Percentiles rank a stretch among this genome's conserved stretches.
Conservation (phyloP, 2,113 vertebrate species). For the Polypterus bichir region DNA sequence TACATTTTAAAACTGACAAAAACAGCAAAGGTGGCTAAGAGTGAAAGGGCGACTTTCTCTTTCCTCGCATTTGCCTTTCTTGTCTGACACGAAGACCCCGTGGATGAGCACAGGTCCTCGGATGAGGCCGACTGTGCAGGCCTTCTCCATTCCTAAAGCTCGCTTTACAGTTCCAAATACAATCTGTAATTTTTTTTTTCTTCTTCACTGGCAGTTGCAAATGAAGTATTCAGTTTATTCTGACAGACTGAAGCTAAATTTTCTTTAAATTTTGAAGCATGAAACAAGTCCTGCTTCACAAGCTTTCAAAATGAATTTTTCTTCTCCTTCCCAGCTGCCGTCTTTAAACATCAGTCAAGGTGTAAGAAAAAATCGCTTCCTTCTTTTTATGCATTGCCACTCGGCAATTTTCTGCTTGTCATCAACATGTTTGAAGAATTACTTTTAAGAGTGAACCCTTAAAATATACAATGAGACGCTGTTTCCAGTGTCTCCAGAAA, state of each 20-base stretch:
- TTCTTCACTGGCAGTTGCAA: neutral
- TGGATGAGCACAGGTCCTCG: constrained; percentile 34
- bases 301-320: neutral
- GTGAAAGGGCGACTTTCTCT: neutral
- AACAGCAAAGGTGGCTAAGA: no score
- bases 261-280: constrained; percentile 1
- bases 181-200: neutral
- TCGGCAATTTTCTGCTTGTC: neutral
- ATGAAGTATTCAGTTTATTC: neutral
- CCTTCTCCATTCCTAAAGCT: constrained; percentile 12
- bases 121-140: constrained; percentile 29
- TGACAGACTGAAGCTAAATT: neutral
- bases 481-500: no score
- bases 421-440: neutral
- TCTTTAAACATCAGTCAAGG: neutral
- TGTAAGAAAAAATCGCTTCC: neutral
- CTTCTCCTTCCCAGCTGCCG: neutral
- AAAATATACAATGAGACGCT: no score
- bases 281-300: neutral
- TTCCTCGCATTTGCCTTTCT: constrained; percentile 23
- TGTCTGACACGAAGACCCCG: constrained; percentile 26
- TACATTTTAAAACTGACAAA: no score
- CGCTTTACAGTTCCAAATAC: neutral
- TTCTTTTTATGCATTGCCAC: neutral
- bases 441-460: no score